Base-by-base conservation (phyloP, 2,113 vertebrate genomes). In the Rynchops niger region DNA sequence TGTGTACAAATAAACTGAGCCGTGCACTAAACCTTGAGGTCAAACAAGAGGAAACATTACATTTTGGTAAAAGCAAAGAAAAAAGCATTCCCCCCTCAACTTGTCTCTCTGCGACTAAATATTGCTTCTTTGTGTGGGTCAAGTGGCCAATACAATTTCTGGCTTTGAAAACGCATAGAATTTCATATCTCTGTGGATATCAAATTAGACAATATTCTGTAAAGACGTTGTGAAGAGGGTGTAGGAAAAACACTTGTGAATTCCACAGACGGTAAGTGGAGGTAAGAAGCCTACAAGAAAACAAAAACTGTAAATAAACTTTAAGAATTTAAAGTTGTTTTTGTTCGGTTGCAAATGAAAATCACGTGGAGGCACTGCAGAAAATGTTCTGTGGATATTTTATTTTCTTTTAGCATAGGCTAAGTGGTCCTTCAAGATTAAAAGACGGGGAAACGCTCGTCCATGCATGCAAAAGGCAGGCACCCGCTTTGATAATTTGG, bases 361-460 rank as follows among this genome's bases (percentile, higher is more conserved):
- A 79, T 74, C 38, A 18, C 0, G 1, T 12, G 40, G 23, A 40
- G 34, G 5, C 3, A 8, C 40, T 17, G 50, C 9, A 18, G 52
- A 71, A 86, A 86, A 76, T 26, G 34, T 43, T 30, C 15, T 21
- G 9, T 34, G 56, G 76, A 11, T 63, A 45, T 27, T 49, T 58
- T 14, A 4, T 50, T 85, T 26, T 13, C 3, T 79, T 40, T 79
- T 82, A 67, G 49, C 20, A 50, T 26, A 19, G 15, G 32, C 21
- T 43, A 49, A 49, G 25, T 27, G 9, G 21, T 67, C 27, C 27
- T 71, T 66, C 18, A 36, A 3, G 56, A 14, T 43, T 18, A 23
- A 93, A 72, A 91, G 8, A 23, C 0, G 5, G 19, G 58, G 50
- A 36, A 70, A 50, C 7, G 6, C 42, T 16, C 1, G 1, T 13